Conservation (phyloP, 1,140 invertebrate genomes). For the Drosophila neocordata region DNA sequence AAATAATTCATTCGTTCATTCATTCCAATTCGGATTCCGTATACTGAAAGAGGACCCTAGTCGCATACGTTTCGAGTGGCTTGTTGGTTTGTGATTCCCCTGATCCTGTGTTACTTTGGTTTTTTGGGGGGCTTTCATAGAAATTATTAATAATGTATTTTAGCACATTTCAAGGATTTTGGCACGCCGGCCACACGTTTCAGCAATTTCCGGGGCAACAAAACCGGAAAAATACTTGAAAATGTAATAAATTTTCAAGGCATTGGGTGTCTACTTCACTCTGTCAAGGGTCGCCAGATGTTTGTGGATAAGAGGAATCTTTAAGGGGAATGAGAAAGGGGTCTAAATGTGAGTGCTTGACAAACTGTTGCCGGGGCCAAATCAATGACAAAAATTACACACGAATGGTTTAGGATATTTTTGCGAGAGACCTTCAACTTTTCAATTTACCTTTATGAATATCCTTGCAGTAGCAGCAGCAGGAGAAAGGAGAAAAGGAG, state of each 20-base stretch:
- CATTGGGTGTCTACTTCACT: constrained; percentile 23
- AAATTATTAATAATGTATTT: constrained; percentile 80
- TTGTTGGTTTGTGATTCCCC: constrained; percentile 19
- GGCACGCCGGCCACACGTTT: constrained; percentile 71
- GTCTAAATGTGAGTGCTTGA: constrained; percentile 54
- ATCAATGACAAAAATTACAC: constrained; percentile 75
- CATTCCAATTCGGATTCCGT: constrained; percentile 27
- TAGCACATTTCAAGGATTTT: constrained; percentile 71
- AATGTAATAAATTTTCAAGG: constrained; percentile 74
- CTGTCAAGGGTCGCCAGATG: constrained; percentile 56
- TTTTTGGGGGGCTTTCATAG: constrained; percentile 41
- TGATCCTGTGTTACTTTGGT: constrained; percentile 30
- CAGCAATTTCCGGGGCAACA: constrained; percentile 73
- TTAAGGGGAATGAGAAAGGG: not conserved
- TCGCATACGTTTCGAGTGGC: not conserved
- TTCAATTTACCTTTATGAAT: constrained; percentile 17
- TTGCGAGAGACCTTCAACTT: constrained; percentile 41
- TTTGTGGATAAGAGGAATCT: not conserved
- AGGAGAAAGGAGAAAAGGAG: no score
- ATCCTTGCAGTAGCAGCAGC: not conserved
- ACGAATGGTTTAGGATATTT: constrained; percentile 55
- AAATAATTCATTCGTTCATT: constrained; percentile 72
- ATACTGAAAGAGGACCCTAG: not conserved
- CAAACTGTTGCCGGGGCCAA: constrained; percentile 66
- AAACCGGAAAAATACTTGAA: constrained; percentile 77